These are phyloP conservation scores for Anoplolepis gracilipes DNA, from an alignment of 1,140 invertebrate genomes.

Conservation along the genomic window DNA sequence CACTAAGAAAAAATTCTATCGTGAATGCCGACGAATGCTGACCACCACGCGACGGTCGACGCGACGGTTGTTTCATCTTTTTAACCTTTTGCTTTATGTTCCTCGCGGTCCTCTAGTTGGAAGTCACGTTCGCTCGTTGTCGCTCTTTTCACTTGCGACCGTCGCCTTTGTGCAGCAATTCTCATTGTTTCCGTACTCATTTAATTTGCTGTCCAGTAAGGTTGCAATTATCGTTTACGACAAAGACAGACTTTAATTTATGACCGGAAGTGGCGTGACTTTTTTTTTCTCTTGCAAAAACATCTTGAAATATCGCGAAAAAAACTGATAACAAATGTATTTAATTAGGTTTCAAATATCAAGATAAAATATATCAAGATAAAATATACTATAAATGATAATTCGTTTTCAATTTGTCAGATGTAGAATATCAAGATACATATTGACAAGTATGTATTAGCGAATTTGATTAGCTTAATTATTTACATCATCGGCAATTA, in stretches of 20 bases:
- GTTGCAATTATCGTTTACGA: conserved; percentile 56
- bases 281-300: background rate
- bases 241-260: conserved; percentile 53
- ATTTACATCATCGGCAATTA: too few species aligned
- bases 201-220: conserved; percentile 43
- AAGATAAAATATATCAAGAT: background rate
- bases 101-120: conserved; percentile 8
- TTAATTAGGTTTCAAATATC: background rate
- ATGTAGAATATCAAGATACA: background rate
- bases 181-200: conserved; percentile 49
- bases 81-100: conserved; percentile 42
- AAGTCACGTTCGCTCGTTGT: conserved; percentile 39
- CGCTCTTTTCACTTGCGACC: conserved; percentile 21
- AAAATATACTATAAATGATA: background rate
- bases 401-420: background rate
- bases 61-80: conserved; percentile 43
- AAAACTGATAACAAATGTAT: background rate
- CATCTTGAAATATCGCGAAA: background rate
- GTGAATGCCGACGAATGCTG: background rate
- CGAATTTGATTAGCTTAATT: background rate
- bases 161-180: conserved; percentile 27
- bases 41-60: background rate
- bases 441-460: background rate
- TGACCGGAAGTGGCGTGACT: conserved; percentile 23
- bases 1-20: background rate